A percentile compares a stretch with the other conserved stretches of the same genome.
These are phyloP conservation scores for Gobio occitaniae DNA, from an alignment of 2,797 vertebrate species.

Conservation along the genomic window DNA sequence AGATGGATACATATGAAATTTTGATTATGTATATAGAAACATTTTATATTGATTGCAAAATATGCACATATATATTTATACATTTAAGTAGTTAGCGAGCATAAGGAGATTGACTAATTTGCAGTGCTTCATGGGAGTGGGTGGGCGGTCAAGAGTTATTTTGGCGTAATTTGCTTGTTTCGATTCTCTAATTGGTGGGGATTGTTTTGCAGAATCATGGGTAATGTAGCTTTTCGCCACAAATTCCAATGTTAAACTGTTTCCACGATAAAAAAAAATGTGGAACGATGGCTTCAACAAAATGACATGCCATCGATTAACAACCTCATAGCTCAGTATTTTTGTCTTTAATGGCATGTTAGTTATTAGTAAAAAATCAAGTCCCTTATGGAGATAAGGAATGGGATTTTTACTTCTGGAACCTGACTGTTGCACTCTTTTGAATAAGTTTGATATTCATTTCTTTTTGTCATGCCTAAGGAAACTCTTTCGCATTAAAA, in stretches of 20 bases:
- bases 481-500: not conserved
- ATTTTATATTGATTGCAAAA: no score
- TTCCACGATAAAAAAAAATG: not conserved
- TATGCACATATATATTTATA: no score
- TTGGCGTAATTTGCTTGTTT: not conserved
- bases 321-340: not conserved
- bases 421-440: not conserved
- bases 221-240: not conserved
- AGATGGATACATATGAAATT: no score
- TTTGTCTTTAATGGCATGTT: not conserved
- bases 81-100: no score
- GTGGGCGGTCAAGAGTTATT: not conserved
- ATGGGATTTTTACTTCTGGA: not conserved
- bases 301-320: not conserved
- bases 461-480: not conserved
- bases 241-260: not conserved
- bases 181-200: not conserved
- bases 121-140: not conserved
- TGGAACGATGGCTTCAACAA: not conserved
- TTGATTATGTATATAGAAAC: no score
- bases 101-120: not conserved
- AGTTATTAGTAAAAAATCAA: not conserved
- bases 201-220: not conserved
- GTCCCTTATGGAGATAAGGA: not conserved
- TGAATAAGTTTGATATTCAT: not conserved